Base-by-base conservation (phyloP, 2,113 vertebrate species). In the Thomomys bottae region DNA sequence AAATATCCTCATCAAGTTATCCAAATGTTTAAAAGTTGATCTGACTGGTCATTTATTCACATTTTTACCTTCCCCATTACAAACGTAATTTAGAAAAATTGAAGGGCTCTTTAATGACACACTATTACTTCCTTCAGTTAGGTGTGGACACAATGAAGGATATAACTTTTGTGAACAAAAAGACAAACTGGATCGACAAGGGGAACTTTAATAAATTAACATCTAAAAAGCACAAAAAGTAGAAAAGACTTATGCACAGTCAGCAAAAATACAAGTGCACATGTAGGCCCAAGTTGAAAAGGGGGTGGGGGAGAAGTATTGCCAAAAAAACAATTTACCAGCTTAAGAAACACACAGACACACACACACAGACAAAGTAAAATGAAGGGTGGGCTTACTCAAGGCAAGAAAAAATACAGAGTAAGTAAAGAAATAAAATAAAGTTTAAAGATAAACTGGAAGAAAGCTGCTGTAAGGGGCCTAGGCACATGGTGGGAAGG, bases 241-340 rank as follows among this genome's bases (percentile, higher is more conserved):
- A 54, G 49, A 18, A 76, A 79, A 76, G 12, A n/a, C 45, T 84
- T 87, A 84, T 30, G 38, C 40, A 81, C 23, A 71, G 34, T 71
- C 76, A 87, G 75, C 79, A 88, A 93, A 90, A 82, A 92, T 34
- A 67, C 32, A 42, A 82, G 91, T 14, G 28, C 28, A 75, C 4
- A 88, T 32, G 67, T 24, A 80, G 14, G 38, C 15, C 54, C 67
- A 64, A 59, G 18, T 38, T 83, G 70, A 83, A 94, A 90, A 75
- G 0, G 90, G 49, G 71, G 42, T 92, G 77, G 78, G 49, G 18
- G 93, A 81, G 18, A 68, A 73, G 45, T 63, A 57, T 63, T 68
- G 75, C n/a, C 70, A 85, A 85, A 91, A 85, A 91, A 92, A 72
- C 30, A n/a, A 93, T n/a, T 86, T 85, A 70, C 0, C 61, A 93